Evolutionary conservation across 2,797 vertebrate species (phyloP), one percentile per base, ranked within the genome.

Genomic region (Bradypodion ventrale): DNA sequence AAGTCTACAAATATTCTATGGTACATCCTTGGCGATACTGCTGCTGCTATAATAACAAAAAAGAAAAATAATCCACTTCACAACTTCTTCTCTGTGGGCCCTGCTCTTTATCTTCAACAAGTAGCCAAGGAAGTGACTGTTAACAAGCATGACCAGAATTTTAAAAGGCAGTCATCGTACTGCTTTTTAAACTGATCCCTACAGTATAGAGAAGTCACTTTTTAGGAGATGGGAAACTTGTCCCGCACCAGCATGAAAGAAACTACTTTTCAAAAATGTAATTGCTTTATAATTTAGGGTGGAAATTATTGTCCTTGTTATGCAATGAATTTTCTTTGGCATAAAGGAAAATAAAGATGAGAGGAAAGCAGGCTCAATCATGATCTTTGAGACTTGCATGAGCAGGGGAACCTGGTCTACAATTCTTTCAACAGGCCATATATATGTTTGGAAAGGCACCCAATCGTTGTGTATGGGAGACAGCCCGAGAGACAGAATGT

Each of bases 271-370:
- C 56, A 40, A 69, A 79, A 81, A 70, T 16, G 56, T 49, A 85
- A 85, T 76, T 70, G 81, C 63, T 76, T 85, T 37, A 76, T 70
- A 82, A 70, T 85, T 81, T 76, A 81, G 44, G 25, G 74, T 77
- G 73, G 81, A 60, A 52, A 82, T 81, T 76, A 49, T 75, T 81
- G 81, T 75, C 74, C 56, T 76, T 76, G 19, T 81, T 85, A 81
- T 81, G 79, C 78, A 85, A 81, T 81, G 52, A 66, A 76, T 82
- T 76, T 85, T 77, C 78, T 85, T 85, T 85, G 78, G 84, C 79
- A 85, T 42, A 74, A 76, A 8, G 21, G 5, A 70, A 77, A 81
- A 62, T 70, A 32, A 79, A 75, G 62, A 81, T 81, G 73, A 81
- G 49, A 62, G 19, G 37, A 29, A 60, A 49, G 44, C 84, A 85